Conservation (phyloP, 2,797 vertebrate genomes). For the Melanotaenia nigrans region DNA sequence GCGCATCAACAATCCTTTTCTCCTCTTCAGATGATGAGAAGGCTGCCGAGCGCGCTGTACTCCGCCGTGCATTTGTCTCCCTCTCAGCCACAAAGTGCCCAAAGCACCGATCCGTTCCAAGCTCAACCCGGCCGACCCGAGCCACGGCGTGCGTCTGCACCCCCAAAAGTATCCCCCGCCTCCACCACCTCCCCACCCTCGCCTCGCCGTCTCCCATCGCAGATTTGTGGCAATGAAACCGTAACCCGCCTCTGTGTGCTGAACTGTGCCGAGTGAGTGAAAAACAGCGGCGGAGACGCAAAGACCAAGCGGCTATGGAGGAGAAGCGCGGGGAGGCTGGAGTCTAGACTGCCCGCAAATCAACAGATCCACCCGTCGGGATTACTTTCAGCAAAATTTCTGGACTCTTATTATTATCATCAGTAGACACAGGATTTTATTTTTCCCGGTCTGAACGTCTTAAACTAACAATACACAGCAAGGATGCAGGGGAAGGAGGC, state of each 20-base stretch:
- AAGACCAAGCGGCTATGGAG: constrained; percentile 73
- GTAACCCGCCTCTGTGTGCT: constrained; percentile 49
- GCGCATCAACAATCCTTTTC: constrained; percentile 49
- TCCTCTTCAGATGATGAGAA: constrained; percentile 62
- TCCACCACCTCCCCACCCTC: constrained; percentile 16
- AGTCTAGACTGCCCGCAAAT: constrained; percentile 67
- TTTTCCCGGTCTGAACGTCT: constrained; percentile 16
- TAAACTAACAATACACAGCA: constrained; percentile 27
- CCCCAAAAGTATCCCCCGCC: constrained; percentile 18
- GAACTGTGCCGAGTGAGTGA: constrained; percentile 35
- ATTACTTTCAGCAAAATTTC: constrained; percentile 52
- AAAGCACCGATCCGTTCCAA: constrained; percentile 52
- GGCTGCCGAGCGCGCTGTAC: constrained; percentile 66
- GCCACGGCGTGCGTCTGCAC: constrained; percentile 43
- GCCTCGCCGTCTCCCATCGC: constrained; percentile 33
- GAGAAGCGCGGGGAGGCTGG: constrained; percentile 66
- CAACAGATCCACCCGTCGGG: constrained; percentile 38
- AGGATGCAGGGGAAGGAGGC: constrained; percentile 73
- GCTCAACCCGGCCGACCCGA: constrained; percentile 30
- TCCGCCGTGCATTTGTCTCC: constrained; percentile 57
- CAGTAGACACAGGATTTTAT: constrained; percentile 3
- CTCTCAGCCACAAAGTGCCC: constrained; percentile 58
- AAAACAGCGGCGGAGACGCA: constrained; percentile 45
- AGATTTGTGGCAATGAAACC: constrained; percentile 72
- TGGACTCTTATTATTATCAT: constrained; percentile 33